Evolutionary conservation across 2,113 vertebrate species (phyloP), one percentile per base, ranked within the genome.

Genomic region (Numida meleagris): DNA sequence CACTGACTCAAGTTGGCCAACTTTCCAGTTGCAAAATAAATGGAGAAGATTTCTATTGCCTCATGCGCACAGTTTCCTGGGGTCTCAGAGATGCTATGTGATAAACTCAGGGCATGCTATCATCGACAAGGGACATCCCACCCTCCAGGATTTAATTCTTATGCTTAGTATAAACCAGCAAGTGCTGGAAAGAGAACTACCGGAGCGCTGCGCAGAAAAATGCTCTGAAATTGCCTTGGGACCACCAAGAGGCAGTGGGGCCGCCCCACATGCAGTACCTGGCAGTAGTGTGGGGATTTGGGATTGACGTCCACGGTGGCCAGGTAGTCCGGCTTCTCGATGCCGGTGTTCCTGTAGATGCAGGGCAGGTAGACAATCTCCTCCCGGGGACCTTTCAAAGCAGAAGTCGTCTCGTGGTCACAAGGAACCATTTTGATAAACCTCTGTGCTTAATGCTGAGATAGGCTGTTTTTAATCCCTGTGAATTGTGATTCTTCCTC

Each of bases 281-380:
- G 98, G 81, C 98, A 98, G 76, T 98, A 99, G 29, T 84, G 97
- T 1, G 97, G 75, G 19, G 99, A 99, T 4, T 94, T 72, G 8
- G 99, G 99, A 72, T 99, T 88, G 1, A 99, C 97, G 3, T 99
- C 99, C 31, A 99, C 99, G 0, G 99, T 99, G 81, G 99, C 98
- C 81, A 99, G 95, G 76, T 99, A 99, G 94, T 99, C 99, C 0
- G 98, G 98, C 46, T 99, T 99, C 27, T 97, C 78, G 3, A 8
- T 93, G 18, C 90, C 97, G 0, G 99, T 99, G 97, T 98, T 99
- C 10, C 98, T 97, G 96, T 99, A 99, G 96, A 99, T 98, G 51
- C 99, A 99, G 12, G 99, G 99, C 91, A 99, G 43, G 89, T 99
- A 99, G 40, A 99, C 86, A 0, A 99, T 98, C 97, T 98, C 83